Base-by-base conservation (phyloP, 2,888 invertebrate genomes). In the Diabrotica balteata region DNA sequence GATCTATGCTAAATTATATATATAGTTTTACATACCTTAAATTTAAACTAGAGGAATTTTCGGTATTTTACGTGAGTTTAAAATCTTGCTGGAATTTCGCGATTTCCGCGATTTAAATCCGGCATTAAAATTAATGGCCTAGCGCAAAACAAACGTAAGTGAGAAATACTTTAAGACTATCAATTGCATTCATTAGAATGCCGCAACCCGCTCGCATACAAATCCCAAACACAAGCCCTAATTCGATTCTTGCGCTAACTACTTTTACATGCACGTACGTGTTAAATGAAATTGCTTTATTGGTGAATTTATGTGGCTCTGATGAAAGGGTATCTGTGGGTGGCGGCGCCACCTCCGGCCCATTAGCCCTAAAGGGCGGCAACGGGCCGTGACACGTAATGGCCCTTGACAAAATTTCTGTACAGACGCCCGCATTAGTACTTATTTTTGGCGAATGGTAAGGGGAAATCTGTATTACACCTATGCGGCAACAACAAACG, bases 311-410 rank as follows among this genome's bases (percentile, higher is more conserved):
- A 75, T 75, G 75, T 74, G 68, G 61, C 63, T 57, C 63, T 72
- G 71, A 68, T 70, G 73, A 70, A 72, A 72, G 73, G 72, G 70
- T 65, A 59, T 6, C 47, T 52, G 66, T 54, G 63, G 74, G 71
- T 68, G 73, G 72, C 66, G 63, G 71, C 69, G 67, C 68, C 72
- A 67, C 72, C 73, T 71, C 68, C 69, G 71, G 68, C 69, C 74
- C 74, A 74, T 75, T 76, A 74, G 73, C 64, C 62, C 63, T 67
- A 71, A 70, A 73, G 66, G 71, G 63, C 67, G 72, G 75, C 74
- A 75, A 75, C 73, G 73, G 74, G 71, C 72, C 75, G 73, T 76
- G 72, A 72, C 72, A 70, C 67, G 73, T 72, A 73, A 75, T 76
- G 73, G 68, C 73, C 72, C 76, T 75, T 75, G 75, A 76, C 75